These are phyloP conservation scores for Ahaetulla prasina DNA, from an alignment of 2,113 vertebrate genomes.

Conservation along the genomic window DNA sequence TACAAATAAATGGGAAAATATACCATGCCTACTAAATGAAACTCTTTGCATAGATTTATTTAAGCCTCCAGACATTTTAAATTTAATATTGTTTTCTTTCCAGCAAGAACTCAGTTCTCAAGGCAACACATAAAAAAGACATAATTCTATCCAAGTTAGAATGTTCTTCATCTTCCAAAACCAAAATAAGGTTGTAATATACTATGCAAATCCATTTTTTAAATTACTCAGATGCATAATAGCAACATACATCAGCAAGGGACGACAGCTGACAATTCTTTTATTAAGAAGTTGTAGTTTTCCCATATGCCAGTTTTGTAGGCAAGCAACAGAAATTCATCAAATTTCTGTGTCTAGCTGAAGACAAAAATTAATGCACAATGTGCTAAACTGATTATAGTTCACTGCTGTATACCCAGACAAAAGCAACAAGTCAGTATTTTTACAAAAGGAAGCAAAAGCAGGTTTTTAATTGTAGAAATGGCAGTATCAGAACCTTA, in stretches of 20 bases:
- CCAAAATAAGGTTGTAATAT: slow-evolving; percentile 58
- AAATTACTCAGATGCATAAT: slow-evolving; percentile 43
- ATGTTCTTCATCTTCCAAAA: slow-evolving; percentile 45
- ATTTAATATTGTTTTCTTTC: slow-evolving; percentile 34
- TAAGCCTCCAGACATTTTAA: slow-evolving; percentile 48
- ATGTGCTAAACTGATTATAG: not conserved
- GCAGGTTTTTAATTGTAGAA: not conserved
- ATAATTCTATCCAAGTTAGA: slow-evolving; percentile 45
- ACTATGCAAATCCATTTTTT: slow-evolving; percentile 27
- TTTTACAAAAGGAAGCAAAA: not conserved
- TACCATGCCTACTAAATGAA: slow-evolving; percentile 49
- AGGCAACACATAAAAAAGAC: slow-evolving; percentile 50
- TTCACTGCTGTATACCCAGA: not conserved
- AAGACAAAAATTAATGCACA: slow-evolving; percentile 25
- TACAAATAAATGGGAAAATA: slow-evolving; percentile 38
- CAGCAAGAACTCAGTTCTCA: slow-evolving; percentile 38
- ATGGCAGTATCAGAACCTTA: not conserved
- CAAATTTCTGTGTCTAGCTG: slow-evolving; percentile 13
- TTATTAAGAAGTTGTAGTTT: slow-evolving; percentile 53
- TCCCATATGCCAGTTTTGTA: slow-evolving; percentile 25
- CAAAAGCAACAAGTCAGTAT: not conserved
- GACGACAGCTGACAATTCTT: slow-evolving; percentile 46
- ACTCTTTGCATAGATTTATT: slow-evolving; percentile 41
- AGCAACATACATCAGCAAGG: slow-evolving; percentile 45
- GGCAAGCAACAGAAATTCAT: slow-evolving; percentile 20